Percentiles rank a stretch among this genome's conserved stretches.
These are phyloP conservation scores for Hirtodrosophila duncani DNA, from an alignment of 2,888 invertebrate genomes.

Conservation along the genomic window DNA sequence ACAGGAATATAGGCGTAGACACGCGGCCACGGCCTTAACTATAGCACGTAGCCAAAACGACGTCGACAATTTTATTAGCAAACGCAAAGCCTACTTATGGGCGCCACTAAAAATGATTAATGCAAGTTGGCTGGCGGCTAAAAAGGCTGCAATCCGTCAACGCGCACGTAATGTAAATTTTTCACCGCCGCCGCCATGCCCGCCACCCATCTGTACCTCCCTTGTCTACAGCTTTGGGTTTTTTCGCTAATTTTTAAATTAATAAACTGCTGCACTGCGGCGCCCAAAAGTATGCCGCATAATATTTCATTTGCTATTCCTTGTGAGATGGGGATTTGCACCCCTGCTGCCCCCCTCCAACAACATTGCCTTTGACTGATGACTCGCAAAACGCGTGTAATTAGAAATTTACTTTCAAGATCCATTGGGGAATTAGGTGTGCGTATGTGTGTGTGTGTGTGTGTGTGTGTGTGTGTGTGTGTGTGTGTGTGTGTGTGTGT, in stretches of 20 bases:
- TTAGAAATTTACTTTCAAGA: slow-evolving; percentile 74
- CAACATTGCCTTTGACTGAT: slow-evolving; percentile 65
- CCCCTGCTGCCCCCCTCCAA: not conserved
- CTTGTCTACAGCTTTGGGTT: too few relatives aligned
- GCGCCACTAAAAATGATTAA: slow-evolving; percentile 74
- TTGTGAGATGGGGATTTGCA: too few relatives aligned
- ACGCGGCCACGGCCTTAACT: slow-evolving; percentile 14
- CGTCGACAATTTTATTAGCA: slow-evolving; percentile 71
- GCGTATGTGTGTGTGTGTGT: too few relatives aligned
- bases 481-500: slow-evolving; percentile 1
- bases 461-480: not conserved
- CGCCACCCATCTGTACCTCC: not conserved
- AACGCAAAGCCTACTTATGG: slow-evolving; percentile 70
- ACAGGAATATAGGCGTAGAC: slow-evolving; percentile 35
- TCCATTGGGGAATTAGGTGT: slow-evolving; percentile 66
- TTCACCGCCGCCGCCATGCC: slow-evolving; percentile 8
- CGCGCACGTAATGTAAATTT: slow-evolving; percentile 62
- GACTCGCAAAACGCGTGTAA: slow-evolving; percentile 71
- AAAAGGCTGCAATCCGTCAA: slow-evolving; percentile 73
- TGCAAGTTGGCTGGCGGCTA: slow-evolving; percentile 60
- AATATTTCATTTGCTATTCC: slow-evolving; percentile 73
- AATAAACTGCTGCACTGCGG: slow-evolving; percentile 64
- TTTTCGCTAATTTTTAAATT: slow-evolving; percentile 70
- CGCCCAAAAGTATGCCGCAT: slow-evolving; percentile 68
- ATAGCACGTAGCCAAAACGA: slow-evolving; percentile 19